Conservation (phyloP, 2,888 invertebrate species). For the Andrena chrysosceles region DNA sequence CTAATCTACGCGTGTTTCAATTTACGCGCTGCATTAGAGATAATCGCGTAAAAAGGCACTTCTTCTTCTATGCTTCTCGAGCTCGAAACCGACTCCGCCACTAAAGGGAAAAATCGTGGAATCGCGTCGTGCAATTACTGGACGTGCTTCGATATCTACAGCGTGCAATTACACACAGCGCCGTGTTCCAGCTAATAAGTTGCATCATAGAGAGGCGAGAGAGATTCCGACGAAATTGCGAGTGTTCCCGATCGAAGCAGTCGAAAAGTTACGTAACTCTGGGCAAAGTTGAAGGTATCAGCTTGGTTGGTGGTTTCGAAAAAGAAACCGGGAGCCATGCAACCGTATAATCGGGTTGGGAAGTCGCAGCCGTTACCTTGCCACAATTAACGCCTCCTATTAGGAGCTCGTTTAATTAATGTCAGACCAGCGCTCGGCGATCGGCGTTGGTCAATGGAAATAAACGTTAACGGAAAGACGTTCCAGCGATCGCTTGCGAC, state of each 20-base stretch:
- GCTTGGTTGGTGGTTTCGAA: neutral
- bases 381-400: conserved; percentile 22
- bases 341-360: conserved; percentile 26
- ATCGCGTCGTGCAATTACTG: conserved; percentile 30
- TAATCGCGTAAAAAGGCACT: neutral
- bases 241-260: conserved; percentile 9
- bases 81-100: neutral
- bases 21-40: neutral
- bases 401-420: conserved; percentile 40
- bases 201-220: conserved; percentile 28
- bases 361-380: conserved; percentile 39
- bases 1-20: neutral
- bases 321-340: neutral
- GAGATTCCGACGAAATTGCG: conserved; percentile 41
- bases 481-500: neutral
- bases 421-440: neutral
- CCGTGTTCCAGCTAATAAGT: conserved; percentile 27
- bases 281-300: neutral
- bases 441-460: conserved; percentile 24
- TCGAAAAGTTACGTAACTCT: conserved; percentile 3
- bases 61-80: neutral
- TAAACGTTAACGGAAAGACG: conserved; percentile 11
- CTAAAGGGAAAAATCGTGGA: conserved; percentile 15
- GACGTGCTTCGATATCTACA: conserved; percentile 2
- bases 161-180: conserved; percentile 31